Conservation (phyloP, 2,113 vertebrate species). For the Psettodes erumei region DNA sequence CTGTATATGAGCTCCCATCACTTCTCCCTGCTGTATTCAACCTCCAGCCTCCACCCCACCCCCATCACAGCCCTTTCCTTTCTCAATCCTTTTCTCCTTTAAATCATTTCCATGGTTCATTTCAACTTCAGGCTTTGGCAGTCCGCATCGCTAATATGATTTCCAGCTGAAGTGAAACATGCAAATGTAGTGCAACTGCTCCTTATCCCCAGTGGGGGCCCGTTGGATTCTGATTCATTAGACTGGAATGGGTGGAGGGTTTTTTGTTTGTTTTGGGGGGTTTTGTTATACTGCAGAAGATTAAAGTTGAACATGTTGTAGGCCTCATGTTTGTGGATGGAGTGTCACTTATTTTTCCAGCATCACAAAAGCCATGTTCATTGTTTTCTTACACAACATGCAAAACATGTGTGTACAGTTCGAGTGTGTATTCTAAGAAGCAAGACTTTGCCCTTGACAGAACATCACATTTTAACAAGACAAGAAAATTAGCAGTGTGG, state of each 20-base stretch:
- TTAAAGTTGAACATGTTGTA: constrained; percentile 46
- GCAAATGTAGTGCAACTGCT: constrained; percentile 64
- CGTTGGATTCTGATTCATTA: constrained; percentile 55
- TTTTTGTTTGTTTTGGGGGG: constrained; percentile 3
- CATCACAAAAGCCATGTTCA: constrained; percentile 25
- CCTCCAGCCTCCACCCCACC: not conserved
- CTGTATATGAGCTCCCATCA: constrained; percentile 1
- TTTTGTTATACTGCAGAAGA: constrained; percentile 42
- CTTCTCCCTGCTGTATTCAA: not conserved
- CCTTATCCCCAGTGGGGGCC: constrained; percentile 50
- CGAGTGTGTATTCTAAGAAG: constrained; percentile 42
- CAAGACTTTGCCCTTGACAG: constrained; percentile 49
- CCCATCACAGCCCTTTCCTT: not conserved
- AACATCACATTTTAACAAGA: constrained; percentile 22
- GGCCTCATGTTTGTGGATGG: constrained; percentile 28
- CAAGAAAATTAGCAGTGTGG: not conserved
- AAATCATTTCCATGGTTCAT: constrained; percentile 66
- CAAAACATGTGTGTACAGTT: constrained; percentile 24
- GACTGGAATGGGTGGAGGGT: constrained; percentile 16
- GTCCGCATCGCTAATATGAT: constrained; percentile 65
- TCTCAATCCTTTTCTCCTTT: constrained; percentile 52
- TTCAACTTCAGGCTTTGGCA: constrained; percentile 63
- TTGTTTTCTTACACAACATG: constrained; percentile 41
- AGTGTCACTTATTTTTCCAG: constrained; percentile 18
- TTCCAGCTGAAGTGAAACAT: constrained; percentile 76